Evolutionary conservation across 2,888 invertebrate species (phyloP).

Genomic region (Myopa tessellatipennis): DNA sequence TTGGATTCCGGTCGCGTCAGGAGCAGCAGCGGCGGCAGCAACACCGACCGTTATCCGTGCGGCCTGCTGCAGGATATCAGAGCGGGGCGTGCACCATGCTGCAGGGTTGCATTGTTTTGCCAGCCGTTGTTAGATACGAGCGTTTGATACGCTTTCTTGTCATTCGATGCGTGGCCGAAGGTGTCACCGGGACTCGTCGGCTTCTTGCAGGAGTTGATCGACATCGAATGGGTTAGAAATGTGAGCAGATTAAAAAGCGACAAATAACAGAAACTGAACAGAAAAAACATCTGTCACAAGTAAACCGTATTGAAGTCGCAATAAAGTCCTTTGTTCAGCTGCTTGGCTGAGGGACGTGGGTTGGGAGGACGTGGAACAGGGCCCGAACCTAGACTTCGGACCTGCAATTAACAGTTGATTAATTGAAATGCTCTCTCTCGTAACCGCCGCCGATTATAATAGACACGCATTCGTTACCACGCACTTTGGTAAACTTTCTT

Average conservation of each 20-base stretch:
- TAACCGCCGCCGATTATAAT: too few species aligned
- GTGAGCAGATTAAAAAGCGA: not conserved
- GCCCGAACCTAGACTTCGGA: too few species aligned
- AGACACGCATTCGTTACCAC: too few species aligned
- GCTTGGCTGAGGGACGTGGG: not conserved
- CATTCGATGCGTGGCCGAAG: constrained; percentile 17
- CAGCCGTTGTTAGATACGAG: not conserved
- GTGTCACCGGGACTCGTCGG: constrained; percentile 2
- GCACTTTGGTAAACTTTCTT: too few species aligned
- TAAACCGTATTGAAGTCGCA: not conserved
- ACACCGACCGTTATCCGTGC: constrained; percentile 13
- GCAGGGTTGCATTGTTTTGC: constrained; percentile 3
- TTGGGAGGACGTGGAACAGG: too few species aligned
- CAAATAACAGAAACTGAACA: too few species aligned
- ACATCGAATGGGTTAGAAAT: constrained; percentile 14
- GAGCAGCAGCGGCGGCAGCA: not conserved
- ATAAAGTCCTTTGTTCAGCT: not conserved
- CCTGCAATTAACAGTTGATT: too few species aligned
- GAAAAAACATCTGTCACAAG: too few species aligned
- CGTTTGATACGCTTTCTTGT: constrained; percentile 18
- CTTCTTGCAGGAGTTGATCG: not conserved
- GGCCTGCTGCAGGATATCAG: constrained; percentile 4
- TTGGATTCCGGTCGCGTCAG: not conserved
- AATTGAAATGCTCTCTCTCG: too few species aligned
- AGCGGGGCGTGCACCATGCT: constrained; percentile 22